A percentile compares a stretch with the other conserved stretches of the same genome.
Evolutionary conservation across 2,797 vertebrate genomes (phyloP).

Genomic region (Strix occidentalis): DNA sequence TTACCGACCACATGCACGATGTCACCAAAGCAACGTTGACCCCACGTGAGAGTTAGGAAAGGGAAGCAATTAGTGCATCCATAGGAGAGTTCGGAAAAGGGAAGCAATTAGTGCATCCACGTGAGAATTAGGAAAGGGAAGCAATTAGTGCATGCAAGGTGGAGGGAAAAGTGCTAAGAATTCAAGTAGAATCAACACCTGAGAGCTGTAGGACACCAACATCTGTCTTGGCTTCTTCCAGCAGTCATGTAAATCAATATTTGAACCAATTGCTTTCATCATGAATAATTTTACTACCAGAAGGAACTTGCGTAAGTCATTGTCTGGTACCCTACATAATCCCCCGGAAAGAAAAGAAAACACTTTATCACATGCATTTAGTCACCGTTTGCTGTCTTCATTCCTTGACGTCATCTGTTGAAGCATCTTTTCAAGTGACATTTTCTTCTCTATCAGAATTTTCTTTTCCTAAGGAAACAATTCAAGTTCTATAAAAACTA

Average conservation of each 20-base stretch:
- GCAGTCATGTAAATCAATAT: not conserved
- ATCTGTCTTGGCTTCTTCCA: not conserved
- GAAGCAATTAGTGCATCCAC: too few relatives aligned
- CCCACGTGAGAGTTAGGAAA: not conserved
- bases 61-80: not conserved
- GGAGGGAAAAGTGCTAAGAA: too few relatives aligned
- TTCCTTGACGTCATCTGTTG: constrained; percentile 45
- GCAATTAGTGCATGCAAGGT: too few relatives aligned
- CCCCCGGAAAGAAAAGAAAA: not conserved
- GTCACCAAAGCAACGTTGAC: not conserved
- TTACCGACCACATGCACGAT: too few relatives aligned
- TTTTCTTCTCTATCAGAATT: constrained; percentile 69
- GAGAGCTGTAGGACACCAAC: not conserved
- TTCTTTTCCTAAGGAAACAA: constrained; percentile 71
- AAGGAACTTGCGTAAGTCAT: not conserved
- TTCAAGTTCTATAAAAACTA: not conserved
- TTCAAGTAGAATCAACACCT: not conserved
- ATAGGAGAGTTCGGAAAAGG: rapidly evolving
- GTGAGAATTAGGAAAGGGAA: not conserved
- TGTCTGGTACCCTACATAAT: too few relatives aligned
- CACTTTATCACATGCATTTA: not conserved
- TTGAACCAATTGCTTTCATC: not conserved
- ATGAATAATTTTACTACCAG: not conserved
- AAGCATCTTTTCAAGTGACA: constrained; percentile 64
- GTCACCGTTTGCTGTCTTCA: constrained; percentile 55